Base-by-base conservation (phyloP, 2,888 invertebrate genomes). In the Branchellion lobata region DNA sequence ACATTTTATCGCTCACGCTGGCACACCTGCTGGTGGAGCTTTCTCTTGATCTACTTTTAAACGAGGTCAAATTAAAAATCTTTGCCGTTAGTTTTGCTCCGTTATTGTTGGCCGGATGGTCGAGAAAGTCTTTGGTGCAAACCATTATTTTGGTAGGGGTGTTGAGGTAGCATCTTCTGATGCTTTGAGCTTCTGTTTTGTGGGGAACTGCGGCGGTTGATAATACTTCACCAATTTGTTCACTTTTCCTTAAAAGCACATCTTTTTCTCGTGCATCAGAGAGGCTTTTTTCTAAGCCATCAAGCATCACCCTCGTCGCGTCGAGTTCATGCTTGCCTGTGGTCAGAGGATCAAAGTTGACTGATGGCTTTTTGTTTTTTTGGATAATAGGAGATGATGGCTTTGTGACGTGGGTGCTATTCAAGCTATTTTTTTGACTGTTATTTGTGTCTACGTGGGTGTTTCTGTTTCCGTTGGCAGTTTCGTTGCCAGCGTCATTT, bases 101-200 rank as follows among this genome's bases (percentile, higher is more conserved):
- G 0, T 21, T 34, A 2, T 31, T 77, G 14, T 3, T 33, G 34
- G 57, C 77, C 2, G 33, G 33, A n/a, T 14, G 87, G 1, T 87
- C 86, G 80, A 85, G 80, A 33, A 84, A 80, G 79, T 86, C 85
- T 82, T 87, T 87, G 29, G 88, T 87, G 36, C 86, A 87, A 76
- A 88, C 85, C 53, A 86, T 87, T 29, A 88, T 85, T 31, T 85
- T 82, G n/a, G 86, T 83, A n/a, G 85, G 85, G 78, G 84, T 83
- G 29, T 86, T 86, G 1, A 85, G 85, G 73, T 84, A 84, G 80
- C 87, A 87, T 61, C 85, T 84, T 80, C 85, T 86, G 72, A 88
- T 83, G 11, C 87, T 87, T 80, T 88, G 88, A 8, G 87, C 88
- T 29, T 85, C 85, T 0, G 87, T 87, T 82, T 88, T 87, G 80